Evolutionary conservation across 2,888 invertebrate genomes (phyloP), one percentile per base, ranked within the genome.

Genomic region (Aspidapion aeneum): DNA sequence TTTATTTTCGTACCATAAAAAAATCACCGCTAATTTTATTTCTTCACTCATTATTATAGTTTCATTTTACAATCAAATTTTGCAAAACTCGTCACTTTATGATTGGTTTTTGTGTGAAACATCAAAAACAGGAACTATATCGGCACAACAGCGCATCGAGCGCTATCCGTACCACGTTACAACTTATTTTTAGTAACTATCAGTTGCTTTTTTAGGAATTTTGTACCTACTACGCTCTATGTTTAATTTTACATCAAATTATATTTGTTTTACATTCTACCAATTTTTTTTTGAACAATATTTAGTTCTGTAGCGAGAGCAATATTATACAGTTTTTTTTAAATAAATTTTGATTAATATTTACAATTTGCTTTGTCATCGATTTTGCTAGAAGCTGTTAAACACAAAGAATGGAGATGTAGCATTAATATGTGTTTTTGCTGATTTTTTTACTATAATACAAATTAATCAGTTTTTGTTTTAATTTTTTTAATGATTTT

Each of bases 201-300:
- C 78, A 78, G 80, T 80, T 80, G 80, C 80, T 77, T 79, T n/a
- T 64, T 62, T 80, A 80, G 80, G 80, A 80, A 79, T 79, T 79
- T 79, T 77, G 73, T 74, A 76, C 77, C 78, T 78, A 79, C 76
- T n/a, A 35, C 35, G 35, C 35, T 35, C n/a, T n/a, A n/a, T n/a
- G n/a, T n/a, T n/a, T 78, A 75, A 77, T 78, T 79, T 78, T 77
- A 78, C 77, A 78, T 77, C 77, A 78, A 76, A 74, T 76, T 76
- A 35, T n/a, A n/a, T n/a, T n/a, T n/a, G n/a, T n/a, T 35, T 75
- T 76, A 35, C 35, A 35, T 35, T 35, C 35, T 35, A 35, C 35
- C 12, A n/a, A n/a, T 35, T 35, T 35, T 35, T 35, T 7, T 12
- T 35, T 35, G 5, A 12, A 35, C 35, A 35, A n/a, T 12, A 35